Evolutionary conservation across 2,113 vertebrate species (phyloP).

Genomic region (Lophochroa leadbeateri): DNA sequence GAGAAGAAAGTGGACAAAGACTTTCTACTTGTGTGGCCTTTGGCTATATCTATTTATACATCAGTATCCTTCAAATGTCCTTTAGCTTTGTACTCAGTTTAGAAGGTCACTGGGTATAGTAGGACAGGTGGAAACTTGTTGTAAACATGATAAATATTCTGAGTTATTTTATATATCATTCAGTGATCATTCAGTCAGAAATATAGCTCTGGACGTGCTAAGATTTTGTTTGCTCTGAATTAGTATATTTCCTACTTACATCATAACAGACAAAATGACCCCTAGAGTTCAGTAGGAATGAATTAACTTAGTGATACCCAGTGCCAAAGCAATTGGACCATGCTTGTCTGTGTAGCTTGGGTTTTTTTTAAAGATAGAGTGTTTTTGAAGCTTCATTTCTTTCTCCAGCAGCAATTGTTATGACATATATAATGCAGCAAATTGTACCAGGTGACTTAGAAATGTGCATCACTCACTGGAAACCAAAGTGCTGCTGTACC

Average conservation of each 20-base stretch:
- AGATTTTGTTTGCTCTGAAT: neutral
- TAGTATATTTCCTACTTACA: neutral
- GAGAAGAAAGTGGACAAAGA: neutral
- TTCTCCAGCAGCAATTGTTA: neutral
- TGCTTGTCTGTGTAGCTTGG: neutral
- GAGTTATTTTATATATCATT: neutral
- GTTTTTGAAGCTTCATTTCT: neutral
- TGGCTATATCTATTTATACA: neutral
- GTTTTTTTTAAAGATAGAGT: neutral
- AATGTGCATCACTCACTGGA: neutral
- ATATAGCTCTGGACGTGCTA: neutral
- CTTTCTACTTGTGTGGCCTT: neutral
- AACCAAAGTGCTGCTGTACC: neutral
- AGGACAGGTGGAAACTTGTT: neutral
- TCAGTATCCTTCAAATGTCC: neutral
- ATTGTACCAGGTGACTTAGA: neutral
- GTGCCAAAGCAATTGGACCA: neutral
- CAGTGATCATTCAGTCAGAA: neutral
- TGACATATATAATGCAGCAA: neutral
- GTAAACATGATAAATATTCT: neutral
- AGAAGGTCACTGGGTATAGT: neutral
- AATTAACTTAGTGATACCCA: neutral
- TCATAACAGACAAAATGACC: neutral
- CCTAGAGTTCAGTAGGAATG: neutral
- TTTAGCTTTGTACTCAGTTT: neutral